Base-by-base conservation (phyloP, 2,113 vertebrate species). In the Rhipidura dahli region DNA sequence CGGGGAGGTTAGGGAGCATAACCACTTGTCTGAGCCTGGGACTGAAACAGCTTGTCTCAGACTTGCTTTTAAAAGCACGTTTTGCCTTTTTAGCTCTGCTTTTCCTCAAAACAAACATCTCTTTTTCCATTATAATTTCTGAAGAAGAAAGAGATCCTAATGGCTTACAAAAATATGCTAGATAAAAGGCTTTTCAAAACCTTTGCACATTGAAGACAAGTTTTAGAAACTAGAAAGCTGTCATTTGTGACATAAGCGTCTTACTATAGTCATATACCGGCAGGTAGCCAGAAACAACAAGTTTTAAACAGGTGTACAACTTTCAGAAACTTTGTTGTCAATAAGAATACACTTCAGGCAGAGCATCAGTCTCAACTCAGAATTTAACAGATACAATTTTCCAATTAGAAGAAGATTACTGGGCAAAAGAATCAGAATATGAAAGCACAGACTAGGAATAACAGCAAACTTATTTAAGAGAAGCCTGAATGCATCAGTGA, bases 141-240 rank as follows among this genome's bases (percentile, higher is more conserved):
- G 72, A 40, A 42, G 49, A 15, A 89, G 85, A 95, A 91, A 81
- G 56, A 60, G 47, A 66, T 57, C 31, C 37, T 91, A 85, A 89
- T 44, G 64, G 76, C 11, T 95, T 45, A 78, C 37, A 91, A 88
- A 78, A 42, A 87, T 42, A 82, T 84, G 76, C 37, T 86, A 90
- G 72, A 94, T 89, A 93, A 96, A 95, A 95, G 77, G 51, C 19
- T 90, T 87, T 92, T 81, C 79, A 92, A 90, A 91, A 71, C 26
- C 61, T 72, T 56, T 14, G 14, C 59, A 71, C 18, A 39, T 5
- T 49, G 35, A 87, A 86, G 60, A 63, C 21, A 89, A 84, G 45
- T 78, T 90, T 76, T 71, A 90, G 61, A 92, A 92, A 84, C 35
- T 6, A 86, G 26, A 61, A 84, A 89, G 71, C 39, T 90, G 85